Evolutionary conservation across 30 jellyfish, hydroid and myxozoan species (phyloP).

Genomic region (Sanderia malayensis): DNA sequence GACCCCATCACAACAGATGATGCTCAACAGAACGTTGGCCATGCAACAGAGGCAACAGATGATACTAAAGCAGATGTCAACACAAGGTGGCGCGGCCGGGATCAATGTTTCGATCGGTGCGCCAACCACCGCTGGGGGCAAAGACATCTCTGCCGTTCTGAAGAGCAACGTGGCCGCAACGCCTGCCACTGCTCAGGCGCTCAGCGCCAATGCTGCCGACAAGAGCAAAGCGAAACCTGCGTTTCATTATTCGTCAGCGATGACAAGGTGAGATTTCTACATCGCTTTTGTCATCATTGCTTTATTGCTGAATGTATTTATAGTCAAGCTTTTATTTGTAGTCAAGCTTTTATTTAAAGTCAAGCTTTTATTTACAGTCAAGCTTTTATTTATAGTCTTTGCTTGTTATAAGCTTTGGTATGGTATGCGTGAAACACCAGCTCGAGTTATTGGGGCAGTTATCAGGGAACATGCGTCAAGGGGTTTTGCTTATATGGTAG

Average conservation of each 20-base stretch:
- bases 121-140: constrained; percentile 55
- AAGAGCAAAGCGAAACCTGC: constrained; percentile 55
- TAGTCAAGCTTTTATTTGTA: no score
- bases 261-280: constrained; percentile 52
- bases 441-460: no score
- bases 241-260: constrained; percentile 76
- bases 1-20: constrained; percentile 69
- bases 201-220: constrained; percentile 52
- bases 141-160: constrained; percentile 54
- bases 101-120: no score
- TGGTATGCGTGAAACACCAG: no score
- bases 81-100: constrained; percentile 40
- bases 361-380: no score
- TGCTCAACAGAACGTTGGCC: constrained; percentile 43
- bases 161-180: constrained; percentile 34
- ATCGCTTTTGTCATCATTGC: background rate
- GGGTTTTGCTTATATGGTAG: no score
- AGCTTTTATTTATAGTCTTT: no score
- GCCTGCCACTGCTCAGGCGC: constrained; percentile 35
- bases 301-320: no score
- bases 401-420: no score
- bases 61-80: constrained; percentile 58
- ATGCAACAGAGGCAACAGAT: constrained; percentile 57
- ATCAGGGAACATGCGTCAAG: no score
- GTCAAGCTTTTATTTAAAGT: no score